These are phyloP conservation scores for Odontocerum albicorne DNA, from an alignment of 2,888 invertebrate genomes.

Conservation along the genomic window DNA sequence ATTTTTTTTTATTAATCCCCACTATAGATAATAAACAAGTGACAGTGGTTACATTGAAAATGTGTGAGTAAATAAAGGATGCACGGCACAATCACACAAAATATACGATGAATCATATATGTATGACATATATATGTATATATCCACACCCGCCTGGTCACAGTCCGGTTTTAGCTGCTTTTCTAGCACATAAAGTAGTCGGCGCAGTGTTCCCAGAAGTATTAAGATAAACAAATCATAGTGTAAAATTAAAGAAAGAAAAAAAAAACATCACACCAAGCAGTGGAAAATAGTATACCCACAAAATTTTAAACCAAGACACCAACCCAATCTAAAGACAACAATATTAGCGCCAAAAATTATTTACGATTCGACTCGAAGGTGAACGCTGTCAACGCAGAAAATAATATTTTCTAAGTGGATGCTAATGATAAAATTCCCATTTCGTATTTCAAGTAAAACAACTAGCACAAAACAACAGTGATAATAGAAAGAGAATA, in stretches of 20 bases:
- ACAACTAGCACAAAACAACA: slow-evolving; percentile 37
- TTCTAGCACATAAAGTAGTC: slow-evolving; percentile 35
- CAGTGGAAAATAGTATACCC: slow-evolving; percentile 1
- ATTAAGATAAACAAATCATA: not conserved
- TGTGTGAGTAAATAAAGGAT: not conserved
- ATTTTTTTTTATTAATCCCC: too few relatives aligned
- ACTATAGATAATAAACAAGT: too few relatives aligned
- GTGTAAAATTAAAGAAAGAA: not conserved
- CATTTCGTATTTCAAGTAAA: slow-evolving; percentile 32
- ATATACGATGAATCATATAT: too few relatives aligned
- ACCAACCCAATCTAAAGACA: slow-evolving; percentile 14
- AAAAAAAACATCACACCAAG: slow-evolving; percentile 27
- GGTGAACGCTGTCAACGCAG: not conserved
- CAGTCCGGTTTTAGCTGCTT: slow-evolving; percentile 33
- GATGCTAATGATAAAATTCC: slow-evolving; percentile 36
- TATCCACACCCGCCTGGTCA: slow-evolving; percentile 15
- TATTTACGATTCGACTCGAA: not conserved
- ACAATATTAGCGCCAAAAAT: slow-evolving; percentile 3
- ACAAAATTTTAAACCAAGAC: slow-evolving; percentile 6
- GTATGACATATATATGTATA: not conserved
- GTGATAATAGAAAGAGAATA: slow-evolving; percentile 33
- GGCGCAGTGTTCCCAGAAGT: slow-evolving; percentile 30
- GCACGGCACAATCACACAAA: slow-evolving; percentile 9
- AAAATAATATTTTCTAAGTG: slow-evolving; percentile 19
- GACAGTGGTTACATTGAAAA: slow-evolving; percentile 3